phyloP scores from a whole-genome alignment of 2,888 invertebrate species.

The Orchesella flavescens region DNA sequence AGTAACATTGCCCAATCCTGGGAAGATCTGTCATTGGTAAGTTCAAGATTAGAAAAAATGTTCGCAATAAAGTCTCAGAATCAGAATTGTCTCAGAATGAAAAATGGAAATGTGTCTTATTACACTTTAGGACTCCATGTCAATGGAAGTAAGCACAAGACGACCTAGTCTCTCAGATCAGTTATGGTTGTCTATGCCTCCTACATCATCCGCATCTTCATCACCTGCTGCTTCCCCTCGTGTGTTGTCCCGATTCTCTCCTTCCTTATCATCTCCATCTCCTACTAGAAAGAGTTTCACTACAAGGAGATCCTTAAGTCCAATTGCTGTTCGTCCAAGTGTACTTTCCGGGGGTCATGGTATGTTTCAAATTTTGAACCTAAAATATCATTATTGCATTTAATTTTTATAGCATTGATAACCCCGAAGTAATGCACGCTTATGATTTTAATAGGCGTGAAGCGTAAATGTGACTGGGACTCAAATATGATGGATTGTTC shows the following conservation, averaged over 20 bases:
- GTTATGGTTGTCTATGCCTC: slow-evolving; percentile 71
- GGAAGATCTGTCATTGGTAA: slow-evolving; percentile 88
- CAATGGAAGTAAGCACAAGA: slow-evolving; percentile 70
- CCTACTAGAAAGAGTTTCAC: slow-evolving; percentile 72
- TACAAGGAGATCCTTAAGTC: slow-evolving; percentile 70
- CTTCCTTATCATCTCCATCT: slow-evolving; percentile 70
- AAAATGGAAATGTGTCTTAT: not conserved
- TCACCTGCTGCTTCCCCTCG: slow-evolving; percentile 72
- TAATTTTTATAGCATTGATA: no score
- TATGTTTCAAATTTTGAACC: slow-evolving; percentile 41
- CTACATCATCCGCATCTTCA: slow-evolving; percentile 69
- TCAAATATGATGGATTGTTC: slow-evolving; percentile 71
- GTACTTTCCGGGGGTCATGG: slow-evolving; percentile 68
- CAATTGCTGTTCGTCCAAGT: slow-evolving; percentile 71
- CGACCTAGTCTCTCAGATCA: slow-evolving; percentile 71
- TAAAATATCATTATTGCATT: no score
- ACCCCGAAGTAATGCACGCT: no score
- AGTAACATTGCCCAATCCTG: slow-evolving; percentile 96
- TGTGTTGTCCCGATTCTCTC: slow-evolving; percentile 70
- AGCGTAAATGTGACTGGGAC: slow-evolving; percentile 72
- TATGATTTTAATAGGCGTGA: no score
- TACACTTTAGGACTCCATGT: slow-evolving; percentile 70
- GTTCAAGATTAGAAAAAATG: slow-evolving; percentile 41
- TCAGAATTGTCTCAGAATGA: not conserved
- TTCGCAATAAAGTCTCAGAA: not conserved